phyloP scores from a whole-genome alignment of 1,140 invertebrate genomes.

The Euwallacea similis region DNA sequence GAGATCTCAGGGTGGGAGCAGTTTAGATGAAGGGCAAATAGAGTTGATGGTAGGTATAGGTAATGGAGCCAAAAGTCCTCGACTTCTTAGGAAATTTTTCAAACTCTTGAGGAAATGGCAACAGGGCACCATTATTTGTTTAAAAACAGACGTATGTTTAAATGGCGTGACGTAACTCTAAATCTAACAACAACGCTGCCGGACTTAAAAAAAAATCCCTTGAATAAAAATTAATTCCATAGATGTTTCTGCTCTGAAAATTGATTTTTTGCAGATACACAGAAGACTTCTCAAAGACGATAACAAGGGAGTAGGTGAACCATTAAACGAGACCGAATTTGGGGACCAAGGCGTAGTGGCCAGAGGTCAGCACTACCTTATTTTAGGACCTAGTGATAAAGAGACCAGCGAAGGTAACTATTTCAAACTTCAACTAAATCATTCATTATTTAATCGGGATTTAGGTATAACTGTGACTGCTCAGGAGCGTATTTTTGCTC shows the following conservation, averaged over 20 bases:
- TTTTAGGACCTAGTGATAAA: constrained; percentile 32
- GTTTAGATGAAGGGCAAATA: constrained; percentile 70
- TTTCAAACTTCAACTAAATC: no score
- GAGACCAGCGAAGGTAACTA: no score
- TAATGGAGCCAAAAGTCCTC: background rate
- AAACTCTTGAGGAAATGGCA: background rate
- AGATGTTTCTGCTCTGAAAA: background rate
- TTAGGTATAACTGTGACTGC: constrained; percentile 27
- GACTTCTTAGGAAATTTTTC: background rate
- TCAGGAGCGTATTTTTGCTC: constrained; percentile 37
- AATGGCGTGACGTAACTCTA: no score
- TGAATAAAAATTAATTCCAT: background rate
- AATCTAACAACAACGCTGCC: no score
- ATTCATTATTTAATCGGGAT: background rate
- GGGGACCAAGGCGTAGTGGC: constrained; percentile 67
- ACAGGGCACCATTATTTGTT: no score
- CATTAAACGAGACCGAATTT: constrained; percentile 74
- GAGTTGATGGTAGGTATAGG: constrained; percentile 66
- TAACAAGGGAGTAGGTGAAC: constrained; percentile 87
- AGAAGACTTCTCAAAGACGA: constrained; percentile 85
- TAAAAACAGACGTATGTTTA: no score
- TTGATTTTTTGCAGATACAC: constrained; percentile 66
- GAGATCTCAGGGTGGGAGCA: constrained; percentile 82
- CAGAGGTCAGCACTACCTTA: constrained; percentile 66
- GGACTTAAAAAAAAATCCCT: no score